Conservation (phyloP, 1,140 invertebrate genomes). For the Heliothis virescens region DNA sequence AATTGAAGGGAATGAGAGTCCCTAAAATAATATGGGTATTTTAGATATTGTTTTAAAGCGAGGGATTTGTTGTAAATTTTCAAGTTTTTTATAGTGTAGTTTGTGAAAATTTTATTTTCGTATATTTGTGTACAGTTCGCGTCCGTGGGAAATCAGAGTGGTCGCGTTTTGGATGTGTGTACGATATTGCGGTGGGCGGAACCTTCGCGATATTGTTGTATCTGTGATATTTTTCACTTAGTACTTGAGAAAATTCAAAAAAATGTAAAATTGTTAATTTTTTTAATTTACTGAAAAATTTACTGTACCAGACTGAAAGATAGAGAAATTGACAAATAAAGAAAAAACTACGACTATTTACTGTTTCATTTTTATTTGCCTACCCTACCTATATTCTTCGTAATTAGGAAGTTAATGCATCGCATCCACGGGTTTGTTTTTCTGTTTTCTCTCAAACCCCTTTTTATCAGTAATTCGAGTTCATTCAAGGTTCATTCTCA, state of each 20-base stretch:
- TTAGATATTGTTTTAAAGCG: conserved; percentile 65
- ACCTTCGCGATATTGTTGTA: conserved; percentile 59
- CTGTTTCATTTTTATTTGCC: conserved; percentile 16
- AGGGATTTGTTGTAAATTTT: conserved; percentile 70
- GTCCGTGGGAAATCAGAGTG: conserved; percentile 65
- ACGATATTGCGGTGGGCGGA: conserved; percentile 56
- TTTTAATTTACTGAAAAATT: conserved; percentile 70
- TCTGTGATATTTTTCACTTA: conserved; percentile 73
- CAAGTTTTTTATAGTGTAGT: conserved; percentile 65
- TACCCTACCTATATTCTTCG: too few relatives aligned
- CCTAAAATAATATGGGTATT: conserved; percentile 50
- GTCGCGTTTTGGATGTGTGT: conserved; percentile 71
- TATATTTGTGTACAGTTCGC: conserved; percentile 75
- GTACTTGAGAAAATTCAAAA: conserved; percentile 65
- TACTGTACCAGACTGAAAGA: conserved; percentile 73
- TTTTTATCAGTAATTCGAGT: too few relatives aligned
- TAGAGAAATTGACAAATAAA: conserved; percentile 80
- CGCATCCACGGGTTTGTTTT: too few relatives aligned
- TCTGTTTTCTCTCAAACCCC: too few relatives aligned
- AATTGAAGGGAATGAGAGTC: conserved; percentile 34
- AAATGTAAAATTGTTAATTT: conserved; percentile 77
- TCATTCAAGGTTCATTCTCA: too few relatives aligned
- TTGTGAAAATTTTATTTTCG: conserved; percentile 77
- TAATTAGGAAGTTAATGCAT: too few relatives aligned
- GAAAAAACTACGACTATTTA: conserved; percentile 64